Evolutionary conservation across 2,113 vertebrate genomes (phyloP).

Genomic region (Clarias gariepinus): DNA sequence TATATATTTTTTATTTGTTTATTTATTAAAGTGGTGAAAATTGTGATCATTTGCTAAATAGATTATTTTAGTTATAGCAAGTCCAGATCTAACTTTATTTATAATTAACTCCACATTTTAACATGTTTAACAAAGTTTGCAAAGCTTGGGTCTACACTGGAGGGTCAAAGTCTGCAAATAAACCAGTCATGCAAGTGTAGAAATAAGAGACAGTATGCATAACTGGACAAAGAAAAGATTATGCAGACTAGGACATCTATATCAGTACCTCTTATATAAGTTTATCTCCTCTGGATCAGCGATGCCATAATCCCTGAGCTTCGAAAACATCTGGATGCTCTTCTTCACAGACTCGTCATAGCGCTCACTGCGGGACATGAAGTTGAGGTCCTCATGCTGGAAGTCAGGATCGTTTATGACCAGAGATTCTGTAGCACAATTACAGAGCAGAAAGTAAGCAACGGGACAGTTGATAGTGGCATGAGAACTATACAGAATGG

Average conservation of each 20-base stretch:
- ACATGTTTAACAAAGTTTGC: background rate
- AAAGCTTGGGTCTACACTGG: background rate
- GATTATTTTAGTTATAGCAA: background rate
- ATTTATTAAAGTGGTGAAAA: background rate
- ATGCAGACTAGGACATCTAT: too few species aligned
- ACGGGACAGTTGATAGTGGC: background rate
- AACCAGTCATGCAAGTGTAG: background rate
- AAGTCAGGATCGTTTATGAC: slow-evolving; percentile 88
- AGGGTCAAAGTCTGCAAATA: too few species aligned
- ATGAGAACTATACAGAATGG: too few species aligned
- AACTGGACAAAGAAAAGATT: background rate
- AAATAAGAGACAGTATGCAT: background rate
- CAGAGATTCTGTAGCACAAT: slow-evolving; percentile 77
- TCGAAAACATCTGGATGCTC: slow-evolving; percentile 86
- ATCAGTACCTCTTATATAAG: slow-evolving; percentile 86
- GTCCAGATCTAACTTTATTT: background rate
- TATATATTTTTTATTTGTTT: too few species aligned
- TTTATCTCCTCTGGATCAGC: slow-evolving; percentile 90
- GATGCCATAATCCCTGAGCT: slow-evolving; percentile 86
- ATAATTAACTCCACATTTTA: background rate
- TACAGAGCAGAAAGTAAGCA: background rate
- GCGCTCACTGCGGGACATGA: slow-evolving; percentile 89
- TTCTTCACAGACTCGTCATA: slow-evolving; percentile 89
- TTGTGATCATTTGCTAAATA: background rate
- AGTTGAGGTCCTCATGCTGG: slow-evolving; percentile 86